Percentiles rank a stretch among this genome's conserved stretches.
phyloP scores from a whole-genome alignment of 2,113 vertebrate species.

The Pygathrix nemaeus region DNA sequence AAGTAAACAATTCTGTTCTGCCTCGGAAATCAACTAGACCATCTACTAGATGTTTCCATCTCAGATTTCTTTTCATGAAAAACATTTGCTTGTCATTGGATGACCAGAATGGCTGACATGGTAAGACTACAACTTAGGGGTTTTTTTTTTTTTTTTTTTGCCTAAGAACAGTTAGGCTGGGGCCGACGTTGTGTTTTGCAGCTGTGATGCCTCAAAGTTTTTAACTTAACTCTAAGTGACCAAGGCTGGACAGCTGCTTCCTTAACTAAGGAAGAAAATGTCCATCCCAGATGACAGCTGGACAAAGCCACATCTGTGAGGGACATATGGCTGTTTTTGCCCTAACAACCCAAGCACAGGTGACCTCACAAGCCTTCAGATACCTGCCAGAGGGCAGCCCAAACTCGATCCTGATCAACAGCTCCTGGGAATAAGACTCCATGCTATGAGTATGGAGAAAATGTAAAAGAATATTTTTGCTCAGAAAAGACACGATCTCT shows the following conservation, averaged over 20 bases:
- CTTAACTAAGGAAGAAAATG: not conserved
- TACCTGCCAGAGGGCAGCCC: not conserved
- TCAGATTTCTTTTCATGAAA: conserved; percentile 52
- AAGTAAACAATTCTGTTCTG: not conserved
- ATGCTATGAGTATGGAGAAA: not conserved
- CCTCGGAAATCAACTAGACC: not conserved
- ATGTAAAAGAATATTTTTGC: not conserved
- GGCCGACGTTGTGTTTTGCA: not conserved
- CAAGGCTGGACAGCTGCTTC: not conserved
- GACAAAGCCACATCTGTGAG: not conserved
- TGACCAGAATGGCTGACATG: not conserved
- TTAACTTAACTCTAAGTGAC: not conserved
- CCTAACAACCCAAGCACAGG: not conserved
- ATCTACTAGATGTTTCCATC: not conserved
- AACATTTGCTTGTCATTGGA: conserved; percentile 44
- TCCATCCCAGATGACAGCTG: not conserved
- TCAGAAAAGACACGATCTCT: not conserved
- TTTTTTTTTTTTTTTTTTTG: conserved; percentile 11
- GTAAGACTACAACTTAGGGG: not conserved
- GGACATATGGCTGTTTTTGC: too few species aligned
- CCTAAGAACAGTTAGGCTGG: not conserved
- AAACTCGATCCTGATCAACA: not conserved
- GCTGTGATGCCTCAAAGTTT: not conserved
- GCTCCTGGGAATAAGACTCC: not conserved
- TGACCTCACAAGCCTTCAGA: not conserved